Conservation (phyloP, 2,888 invertebrate genomes). For the Adelphocoris suturalis region DNA sequence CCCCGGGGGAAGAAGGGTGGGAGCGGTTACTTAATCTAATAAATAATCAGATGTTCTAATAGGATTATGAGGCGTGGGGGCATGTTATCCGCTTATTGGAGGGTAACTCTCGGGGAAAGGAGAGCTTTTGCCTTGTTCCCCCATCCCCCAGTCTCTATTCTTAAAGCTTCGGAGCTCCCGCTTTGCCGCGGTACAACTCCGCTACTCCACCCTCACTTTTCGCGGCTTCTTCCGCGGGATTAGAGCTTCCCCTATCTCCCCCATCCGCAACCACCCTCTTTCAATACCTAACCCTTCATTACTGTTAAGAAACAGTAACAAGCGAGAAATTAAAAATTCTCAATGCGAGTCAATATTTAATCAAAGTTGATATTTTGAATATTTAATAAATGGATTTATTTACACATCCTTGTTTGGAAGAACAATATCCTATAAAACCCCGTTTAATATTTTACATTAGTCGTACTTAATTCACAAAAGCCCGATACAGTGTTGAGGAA, state of each 20-base stretch:
- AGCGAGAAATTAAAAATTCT: not conserved
- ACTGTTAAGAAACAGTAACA: not conserved
- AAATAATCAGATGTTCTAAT: slow-evolving; percentile 70
- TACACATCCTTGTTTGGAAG: no score
- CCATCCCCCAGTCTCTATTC: not conserved
- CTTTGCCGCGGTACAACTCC: not conserved
- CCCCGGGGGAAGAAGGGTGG: slow-evolving; percentile 10
- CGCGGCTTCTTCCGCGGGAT: not conserved
- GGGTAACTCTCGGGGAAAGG: slow-evolving; percentile 59
- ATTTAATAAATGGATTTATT: no score
- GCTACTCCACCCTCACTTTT: not conserved
- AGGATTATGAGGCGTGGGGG: slow-evolving; percentile 68
- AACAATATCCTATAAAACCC: no score
- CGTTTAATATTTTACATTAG: no score
- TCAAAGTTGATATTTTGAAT: no score
- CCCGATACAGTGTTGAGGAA: no score
- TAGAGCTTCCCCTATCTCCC: not conserved
- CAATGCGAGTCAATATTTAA: no score
- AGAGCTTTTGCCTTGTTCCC: slow-evolving; percentile 58
- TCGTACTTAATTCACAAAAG: no score
- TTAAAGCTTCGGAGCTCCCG: slow-evolving; percentile 4
- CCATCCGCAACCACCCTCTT: not conserved
- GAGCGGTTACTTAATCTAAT: slow-evolving; percentile 68
- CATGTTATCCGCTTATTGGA: slow-evolving; percentile 64
- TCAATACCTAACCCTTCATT: not conserved